Base-by-base conservation (phyloP, 2,888 invertebrate species). In the Machimus atricapillus region DNA sequence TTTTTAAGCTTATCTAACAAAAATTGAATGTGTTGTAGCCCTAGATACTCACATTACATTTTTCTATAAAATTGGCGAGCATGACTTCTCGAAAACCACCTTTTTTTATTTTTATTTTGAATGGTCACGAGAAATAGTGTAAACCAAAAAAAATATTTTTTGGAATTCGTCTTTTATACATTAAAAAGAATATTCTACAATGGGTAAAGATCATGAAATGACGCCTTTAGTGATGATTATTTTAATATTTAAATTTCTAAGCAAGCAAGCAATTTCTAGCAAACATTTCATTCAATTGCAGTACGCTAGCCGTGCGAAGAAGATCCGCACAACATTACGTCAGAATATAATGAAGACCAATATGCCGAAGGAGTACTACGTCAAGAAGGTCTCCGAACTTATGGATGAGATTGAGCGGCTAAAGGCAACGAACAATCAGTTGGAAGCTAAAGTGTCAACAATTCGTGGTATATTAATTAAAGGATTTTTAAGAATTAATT, bases 291-390 rank as follows among this genome's bases (percentile, higher is more conserved):
- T 40, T 46, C 14, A 8, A 16, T 79, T 88, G 88, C 66, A 91
- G 90, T 93, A 93, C 89, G 93, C 93, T 1, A 92, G 92, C 86
- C 90, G 93, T 3, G 93, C 93, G 1, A 93, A 92, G 87, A 93
- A 92, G 88, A 93, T 93, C 76, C 91, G 92, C 16, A 91, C 92
- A 0, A 91, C 91, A 16, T 87, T 92, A 1, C 90, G 91, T 1
- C 91, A 92, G 88, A 93, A 92, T 89, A 90, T 91, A 4, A 87
- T 92, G 23, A 92, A 90, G 66, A 90, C 92, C 0, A 93, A 92
- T 89, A 90, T 93, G 90, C 93, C 93, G 6, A 93, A 93, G 46
- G 93, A 93, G 85, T 92, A 91, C 89, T 92, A 91, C 87, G 89
- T 93, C 1, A 92, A 91, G 87, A 92, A 92, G 89, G 90, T 92